Evolutionary conservation across 2,113 vertebrate genomes (phyloP).

Genomic region (Cacatua alba): DNA sequence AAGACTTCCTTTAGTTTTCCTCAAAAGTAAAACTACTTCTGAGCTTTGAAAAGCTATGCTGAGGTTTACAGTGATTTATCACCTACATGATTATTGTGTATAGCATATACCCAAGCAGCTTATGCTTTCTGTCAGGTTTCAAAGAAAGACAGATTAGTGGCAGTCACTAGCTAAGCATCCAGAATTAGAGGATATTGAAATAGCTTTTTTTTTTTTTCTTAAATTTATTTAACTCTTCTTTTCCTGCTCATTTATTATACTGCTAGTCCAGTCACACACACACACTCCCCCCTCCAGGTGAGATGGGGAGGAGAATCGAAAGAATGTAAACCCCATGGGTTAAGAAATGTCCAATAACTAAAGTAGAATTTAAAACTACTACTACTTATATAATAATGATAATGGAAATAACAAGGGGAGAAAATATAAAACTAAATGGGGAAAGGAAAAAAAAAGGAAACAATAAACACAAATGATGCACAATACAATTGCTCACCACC

Average conservation of each 20-base stretch:
- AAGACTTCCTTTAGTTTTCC: background rate
- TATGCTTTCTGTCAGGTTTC: background rate
- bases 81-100: background rate
- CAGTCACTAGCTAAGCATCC: background rate
- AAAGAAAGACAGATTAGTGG: constrained; percentile 1
- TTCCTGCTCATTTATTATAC: background rate
- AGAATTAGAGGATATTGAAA: background rate
- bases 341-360: background rate
- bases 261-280: background rate
- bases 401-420: background rate
- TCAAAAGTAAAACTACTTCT: background rate
- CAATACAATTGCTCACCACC: background rate
- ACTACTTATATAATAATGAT: background rate
- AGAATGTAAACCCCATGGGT: background rate
- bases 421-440: background rate
- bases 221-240: background rate
- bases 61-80: background rate
- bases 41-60: background rate
- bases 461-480: background rate
- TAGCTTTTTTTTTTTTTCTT: background rate
- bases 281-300: background rate
- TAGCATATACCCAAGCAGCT: background rate
- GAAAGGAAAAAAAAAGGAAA: background rate
- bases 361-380: background rate
- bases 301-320: background rate